Evolutionary conservation across 2,113 vertebrate species (phyloP).

Genomic region (Caretta caretta): DNA sequence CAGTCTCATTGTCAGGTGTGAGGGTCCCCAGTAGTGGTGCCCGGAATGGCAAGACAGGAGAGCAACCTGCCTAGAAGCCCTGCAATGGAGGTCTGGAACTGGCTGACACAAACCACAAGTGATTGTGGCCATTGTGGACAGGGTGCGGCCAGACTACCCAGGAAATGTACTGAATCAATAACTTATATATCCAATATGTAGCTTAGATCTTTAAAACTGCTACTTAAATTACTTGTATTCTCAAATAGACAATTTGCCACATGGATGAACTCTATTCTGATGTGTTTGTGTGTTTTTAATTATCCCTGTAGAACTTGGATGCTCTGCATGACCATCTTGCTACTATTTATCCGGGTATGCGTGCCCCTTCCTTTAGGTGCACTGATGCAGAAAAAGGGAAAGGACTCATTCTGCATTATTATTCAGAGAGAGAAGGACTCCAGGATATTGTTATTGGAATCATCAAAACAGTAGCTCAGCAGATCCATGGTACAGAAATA

Average conservation of each 20-base stretch:
- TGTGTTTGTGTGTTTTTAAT: background rate
- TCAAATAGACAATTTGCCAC: background rate
- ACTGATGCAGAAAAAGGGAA: constrained; percentile 96
- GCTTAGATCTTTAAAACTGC: background rate
- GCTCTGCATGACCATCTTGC: constrained; percentile 98
- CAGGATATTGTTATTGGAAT: constrained; percentile 99
- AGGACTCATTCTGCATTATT: constrained; percentile 97
- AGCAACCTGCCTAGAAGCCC: background rate
- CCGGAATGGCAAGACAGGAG: background rate
- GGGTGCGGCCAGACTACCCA: background rate
- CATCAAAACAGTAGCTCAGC: constrained; percentile 98
- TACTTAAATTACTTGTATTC: background rate
- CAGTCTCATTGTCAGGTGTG: background rate
- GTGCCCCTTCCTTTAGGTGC: constrained; percentile 97
- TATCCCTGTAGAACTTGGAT: constrained; percentile 90
- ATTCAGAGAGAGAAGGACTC: constrained; percentile 97
- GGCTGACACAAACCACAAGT: background rate
- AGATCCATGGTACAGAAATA: constrained; percentile 98
- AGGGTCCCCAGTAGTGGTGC: background rate
- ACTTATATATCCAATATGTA: background rate
- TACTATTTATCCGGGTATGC: constrained; percentile 98
- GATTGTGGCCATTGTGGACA: background rate
- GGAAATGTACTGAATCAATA: background rate
- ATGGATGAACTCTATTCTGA: background rate
- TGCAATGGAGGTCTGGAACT: background rate